These are phyloP conservation scores for Caenorhabditis macrosperma DNA, from an alignment of 2,888 invertebrate genomes.

Conservation along the genomic window DNA sequence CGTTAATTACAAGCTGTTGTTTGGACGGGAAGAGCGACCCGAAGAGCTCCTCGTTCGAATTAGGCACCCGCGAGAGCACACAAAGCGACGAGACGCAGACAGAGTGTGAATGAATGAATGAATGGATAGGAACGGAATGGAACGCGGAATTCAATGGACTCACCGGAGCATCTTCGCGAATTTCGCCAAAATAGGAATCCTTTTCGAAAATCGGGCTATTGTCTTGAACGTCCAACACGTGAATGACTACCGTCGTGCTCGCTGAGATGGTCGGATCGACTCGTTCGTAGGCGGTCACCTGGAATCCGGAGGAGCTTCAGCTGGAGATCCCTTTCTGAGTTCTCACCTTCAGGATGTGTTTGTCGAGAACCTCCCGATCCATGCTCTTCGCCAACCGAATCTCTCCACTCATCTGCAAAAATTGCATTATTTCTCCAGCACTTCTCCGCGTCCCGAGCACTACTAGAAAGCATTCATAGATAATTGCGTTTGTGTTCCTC, in stretches of 20 bases:
- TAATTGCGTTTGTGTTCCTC: slow-evolving; percentile 57
- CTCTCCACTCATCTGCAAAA: slow-evolving; percentile 73
- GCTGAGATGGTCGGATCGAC: slow-evolving; percentile 75
- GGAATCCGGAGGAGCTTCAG: not conserved
- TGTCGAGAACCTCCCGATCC: slow-evolving; percentile 76
- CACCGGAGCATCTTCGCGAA: slow-evolving; percentile 87
- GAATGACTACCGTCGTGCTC: slow-evolving; percentile 83
- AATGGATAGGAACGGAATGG: slow-evolving; percentile 21
- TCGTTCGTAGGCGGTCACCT: slow-evolving; percentile 77
- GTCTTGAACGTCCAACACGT: slow-evolving; percentile 95
- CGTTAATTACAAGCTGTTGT: slow-evolving; percentile 63
- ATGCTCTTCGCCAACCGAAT: slow-evolving; percentile 76
- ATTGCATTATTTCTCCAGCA: slow-evolving; percentile 38
- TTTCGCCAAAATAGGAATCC: slow-evolving; percentile 90
- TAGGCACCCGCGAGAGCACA: slow-evolving; percentile 12
- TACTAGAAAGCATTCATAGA: slow-evolving; percentile 58
- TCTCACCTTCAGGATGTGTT: slow-evolving; percentile 75
- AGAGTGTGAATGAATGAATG: no score
- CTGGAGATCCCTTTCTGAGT: not conserved
- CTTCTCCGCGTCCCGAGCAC: slow-evolving; percentile 18
- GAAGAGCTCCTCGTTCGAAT: slow-evolving; percentile 55
- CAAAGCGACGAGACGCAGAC: slow-evolving; percentile 29
- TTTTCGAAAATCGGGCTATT: slow-evolving; percentile 94
- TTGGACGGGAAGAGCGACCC: slow-evolving; percentile 27
- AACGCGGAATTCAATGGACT: slow-evolving; percentile 41